Evolutionary conservation across 2,113 vertebrate genomes (phyloP).

Genomic region (Tachysurus fulvidraco): DNA sequence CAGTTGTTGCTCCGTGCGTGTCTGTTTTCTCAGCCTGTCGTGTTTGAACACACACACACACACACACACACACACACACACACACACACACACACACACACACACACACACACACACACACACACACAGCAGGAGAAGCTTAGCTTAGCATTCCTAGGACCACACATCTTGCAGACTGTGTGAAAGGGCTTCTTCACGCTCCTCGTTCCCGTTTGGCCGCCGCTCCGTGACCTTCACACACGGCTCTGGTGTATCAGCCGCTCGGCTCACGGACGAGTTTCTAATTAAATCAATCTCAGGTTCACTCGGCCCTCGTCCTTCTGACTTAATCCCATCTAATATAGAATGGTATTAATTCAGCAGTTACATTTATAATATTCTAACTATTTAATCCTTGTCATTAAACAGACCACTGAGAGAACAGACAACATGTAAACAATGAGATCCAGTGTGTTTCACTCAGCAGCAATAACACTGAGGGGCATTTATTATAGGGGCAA

Average conservation of each 20-base stretch:
- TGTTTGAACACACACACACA: slow-evolving; percentile 24
- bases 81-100: slow-evolving; percentile 36
- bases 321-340: not conserved
- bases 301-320: not conserved
- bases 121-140: slow-evolving; percentile 52
- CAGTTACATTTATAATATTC: not conserved
- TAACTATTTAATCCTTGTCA: not conserved
- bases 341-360: not conserved
- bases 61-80: slow-evolving; percentile 34
- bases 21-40: slow-evolving; percentile 45
- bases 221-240: slow-evolving; percentile 59
- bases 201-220: slow-evolving; percentile 52
- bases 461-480: not conserved
- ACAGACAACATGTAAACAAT: not conserved
- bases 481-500: not conserved
- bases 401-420: not conserved
- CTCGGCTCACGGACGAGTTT: not conserved
- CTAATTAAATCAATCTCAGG: not conserved
- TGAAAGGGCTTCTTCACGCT: slow-evolving; percentile 75
- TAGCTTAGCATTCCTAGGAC: slow-evolving; percentile 69
- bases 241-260: not conserved
- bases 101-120: slow-evolving; percentile 33
- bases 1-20: slow-evolving; percentile 47
- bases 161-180: slow-evolving; percentile 73
- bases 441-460: not conserved